A percentile compares a stretch with the other conserved stretches of the same genome.
Conservation (phyloP, 2,113 vertebrate genomes). For the Neotoma lepida region DNA sequence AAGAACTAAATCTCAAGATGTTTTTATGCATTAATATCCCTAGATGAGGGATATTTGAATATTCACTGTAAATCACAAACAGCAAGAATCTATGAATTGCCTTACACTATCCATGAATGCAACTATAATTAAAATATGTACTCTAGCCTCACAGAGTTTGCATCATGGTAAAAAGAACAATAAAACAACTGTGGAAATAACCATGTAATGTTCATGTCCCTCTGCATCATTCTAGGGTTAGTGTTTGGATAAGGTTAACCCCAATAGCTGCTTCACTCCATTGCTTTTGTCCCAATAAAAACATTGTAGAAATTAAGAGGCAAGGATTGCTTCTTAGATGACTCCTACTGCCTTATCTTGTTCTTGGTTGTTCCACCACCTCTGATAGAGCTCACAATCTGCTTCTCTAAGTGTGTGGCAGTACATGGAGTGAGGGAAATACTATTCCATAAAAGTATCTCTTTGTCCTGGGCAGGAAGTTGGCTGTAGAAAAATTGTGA, state of each 20-base stretch:
- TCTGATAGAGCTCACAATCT: not conserved
- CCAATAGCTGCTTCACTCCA: accelerated
- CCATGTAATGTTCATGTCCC: not conserved
- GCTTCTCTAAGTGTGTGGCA: not conserved
- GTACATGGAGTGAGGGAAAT: not conserved
- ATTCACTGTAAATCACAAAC: not conserved
- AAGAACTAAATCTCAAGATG: slow-evolving; percentile 21
- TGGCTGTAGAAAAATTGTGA: not conserved
- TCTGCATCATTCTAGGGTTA: not conserved
- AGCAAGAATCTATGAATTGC: not conserved
- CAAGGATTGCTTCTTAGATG: not conserved
- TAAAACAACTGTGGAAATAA: not conserved
- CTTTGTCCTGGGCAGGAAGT: not conserved
- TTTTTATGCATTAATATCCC: not conserved
- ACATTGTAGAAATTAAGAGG: not conserved
- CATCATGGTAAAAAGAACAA: not conserved
- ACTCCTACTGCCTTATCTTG: not conserved
- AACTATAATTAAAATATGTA: not conserved
- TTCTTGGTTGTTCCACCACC: accelerated
- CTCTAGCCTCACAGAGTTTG: not conserved
- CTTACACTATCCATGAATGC: not conserved
- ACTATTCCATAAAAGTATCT: not conserved
- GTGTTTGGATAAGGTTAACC: not conserved
- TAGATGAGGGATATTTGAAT: not conserved
- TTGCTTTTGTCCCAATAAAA: not conserved